These are phyloP conservation scores for Scolopax bukidnonensis DNA, from an alignment of 2,797 vertebrate species.

Conservation along the genomic window DNA sequence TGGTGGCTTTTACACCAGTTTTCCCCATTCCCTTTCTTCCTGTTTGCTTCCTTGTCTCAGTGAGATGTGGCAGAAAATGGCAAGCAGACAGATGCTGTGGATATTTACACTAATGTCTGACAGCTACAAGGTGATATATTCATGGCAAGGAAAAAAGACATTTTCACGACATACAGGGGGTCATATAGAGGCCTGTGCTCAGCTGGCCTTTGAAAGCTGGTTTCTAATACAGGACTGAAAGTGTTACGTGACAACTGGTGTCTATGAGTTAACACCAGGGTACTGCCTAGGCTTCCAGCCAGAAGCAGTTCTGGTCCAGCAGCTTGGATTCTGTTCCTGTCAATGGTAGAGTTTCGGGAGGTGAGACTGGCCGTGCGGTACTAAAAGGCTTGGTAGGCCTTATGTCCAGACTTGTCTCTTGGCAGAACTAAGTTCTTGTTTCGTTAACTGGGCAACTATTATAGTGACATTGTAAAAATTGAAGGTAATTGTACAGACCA, in stretches of 20 bases:
- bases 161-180: not conserved
- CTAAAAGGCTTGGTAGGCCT: not conserved
- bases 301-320: not conserved
- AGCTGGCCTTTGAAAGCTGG: not conserved
- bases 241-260: accelerated
- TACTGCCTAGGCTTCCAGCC: not conserved
- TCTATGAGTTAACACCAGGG: not conserved
- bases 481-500: not conserved
- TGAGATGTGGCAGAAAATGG: not conserved
- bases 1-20: not conserved
- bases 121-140: not conserved
- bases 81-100: not conserved
- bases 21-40: not conserved
- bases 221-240: not conserved
- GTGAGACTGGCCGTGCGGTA: not conserved
- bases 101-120: not conserved
- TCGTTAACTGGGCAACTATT: not conserved
- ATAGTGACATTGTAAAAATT: not conserved
- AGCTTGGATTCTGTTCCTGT: not conserved
- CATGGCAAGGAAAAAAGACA: not conserved
- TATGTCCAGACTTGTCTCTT: not conserved
- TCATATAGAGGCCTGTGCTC: not conserved
- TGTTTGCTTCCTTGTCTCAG: not conserved
- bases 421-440: not conserved
- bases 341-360: not conserved